Evolutionary conservation across 2,888 invertebrate genomes (phyloP), one percentile per base, ranked within the genome.

Genomic region (Agonopterix subpropinquella): DNA sequence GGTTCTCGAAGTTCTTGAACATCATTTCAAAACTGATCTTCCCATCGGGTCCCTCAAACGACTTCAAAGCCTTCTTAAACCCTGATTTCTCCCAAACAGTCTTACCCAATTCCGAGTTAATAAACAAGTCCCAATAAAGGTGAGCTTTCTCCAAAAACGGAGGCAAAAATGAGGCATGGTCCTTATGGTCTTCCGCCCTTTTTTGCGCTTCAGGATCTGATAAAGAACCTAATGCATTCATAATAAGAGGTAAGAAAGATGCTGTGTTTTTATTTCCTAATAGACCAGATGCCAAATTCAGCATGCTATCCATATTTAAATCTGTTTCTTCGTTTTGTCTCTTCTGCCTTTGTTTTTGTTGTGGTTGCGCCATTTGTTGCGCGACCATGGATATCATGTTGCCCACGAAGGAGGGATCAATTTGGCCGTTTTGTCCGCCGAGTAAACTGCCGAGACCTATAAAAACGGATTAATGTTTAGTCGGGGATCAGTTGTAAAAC

Each of bases 1-100:
- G 94, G 70, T 95, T 95, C 69, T 96, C 95, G 58, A 96, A 91
- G 59, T 93, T 92, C 62, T 93, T 93, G 59, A 95, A 90, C 65
- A 96, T 92, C 55, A 91, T 89, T 43, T 92, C 92, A 60, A 94
- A 94, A 66, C 92, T 92, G 51, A 95, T 80, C 53, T 90, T 91
- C 0, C 95, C 95, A 49, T 92, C 89, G 1, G 92, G 89, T 18
- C 93, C 92, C 3, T 90, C 89, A 75, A 96, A 95, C 0, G 78
- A 81, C 67, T 92, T 92, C 55, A 94, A 87, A 4, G 92, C 90
- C 44, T 90, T 91, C 57, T 92, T 92, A 11, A 94, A 80, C 0
- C 95, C 95, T 1, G 95, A 91, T 56, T 92, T 93, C 63, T 92
- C 91, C 90, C 94, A 93, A 7, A 95, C 70, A 0, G 92, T 91